Conservation (phyloP, 2,797 vertebrate species). For the Cuculus canorus region DNA sequence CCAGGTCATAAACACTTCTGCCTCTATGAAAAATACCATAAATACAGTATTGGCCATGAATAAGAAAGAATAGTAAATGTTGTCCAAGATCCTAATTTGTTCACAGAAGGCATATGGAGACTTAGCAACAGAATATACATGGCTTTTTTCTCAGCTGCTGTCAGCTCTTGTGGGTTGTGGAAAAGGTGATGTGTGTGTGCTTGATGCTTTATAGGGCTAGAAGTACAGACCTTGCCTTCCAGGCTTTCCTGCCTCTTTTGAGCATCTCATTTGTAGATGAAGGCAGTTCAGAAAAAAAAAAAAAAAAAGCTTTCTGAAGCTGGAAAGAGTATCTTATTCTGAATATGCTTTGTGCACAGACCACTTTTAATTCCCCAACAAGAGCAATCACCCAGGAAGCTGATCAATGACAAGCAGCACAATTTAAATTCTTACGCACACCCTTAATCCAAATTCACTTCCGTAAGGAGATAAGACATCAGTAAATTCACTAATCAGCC, state of each 20-base stretch:
- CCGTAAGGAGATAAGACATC: conserved; percentile 37
- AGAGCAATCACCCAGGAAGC: not conserved
- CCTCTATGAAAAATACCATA: not conserved
- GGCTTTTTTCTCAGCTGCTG: not conserved
- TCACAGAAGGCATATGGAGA: not conserved
- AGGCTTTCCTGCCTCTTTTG: not conserved
- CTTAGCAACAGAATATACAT: not conserved
- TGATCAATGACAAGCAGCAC: not conserved
- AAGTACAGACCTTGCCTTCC: not conserved
- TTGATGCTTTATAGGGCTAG: not conserved
- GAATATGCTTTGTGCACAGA: not conserved
- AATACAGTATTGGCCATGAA: not conserved
- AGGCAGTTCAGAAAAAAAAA: not conserved
- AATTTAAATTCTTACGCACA: conserved; percentile 16
- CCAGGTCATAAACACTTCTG: not conserved
- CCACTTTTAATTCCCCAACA: not conserved
- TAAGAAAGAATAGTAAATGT: not conserved
- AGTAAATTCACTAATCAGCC: not conserved
- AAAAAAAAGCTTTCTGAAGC: not conserved
- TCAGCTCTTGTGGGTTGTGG: not conserved
- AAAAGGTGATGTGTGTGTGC: not conserved
- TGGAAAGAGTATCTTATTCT: not conserved
- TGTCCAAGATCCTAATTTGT: not conserved
- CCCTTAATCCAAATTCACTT: conserved; percentile 50
- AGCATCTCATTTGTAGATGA: not conserved